phyloP scores from a whole-genome alignment of 2,113 vertebrate genomes.

The Oreochromis niloticus region DNA sequence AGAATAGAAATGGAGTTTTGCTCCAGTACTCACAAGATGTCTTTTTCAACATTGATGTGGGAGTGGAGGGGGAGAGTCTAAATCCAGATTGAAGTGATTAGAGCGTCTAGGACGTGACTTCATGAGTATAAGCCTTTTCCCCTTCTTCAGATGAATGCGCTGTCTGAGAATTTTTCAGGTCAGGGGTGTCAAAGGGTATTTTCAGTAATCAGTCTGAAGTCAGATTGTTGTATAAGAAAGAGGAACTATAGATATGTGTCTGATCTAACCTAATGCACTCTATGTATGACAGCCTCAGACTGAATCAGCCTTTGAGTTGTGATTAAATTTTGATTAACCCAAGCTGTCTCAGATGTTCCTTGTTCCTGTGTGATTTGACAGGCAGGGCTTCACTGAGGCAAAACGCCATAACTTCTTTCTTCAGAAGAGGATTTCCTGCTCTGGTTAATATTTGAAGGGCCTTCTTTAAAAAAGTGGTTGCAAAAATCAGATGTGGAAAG shows the following conservation, averaged over 20 bases:
- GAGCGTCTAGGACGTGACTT: not conserved
- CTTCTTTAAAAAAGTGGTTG: not conserved
- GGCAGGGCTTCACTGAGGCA: not conserved
- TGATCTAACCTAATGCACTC: not conserved
- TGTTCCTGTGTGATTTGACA: not conserved
- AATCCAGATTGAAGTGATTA: constrained; percentile 19
- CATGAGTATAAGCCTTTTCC: not conserved
- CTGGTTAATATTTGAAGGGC: not conserved
- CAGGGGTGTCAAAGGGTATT: not conserved
- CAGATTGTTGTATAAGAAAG: not conserved
- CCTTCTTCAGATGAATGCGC: not conserved
- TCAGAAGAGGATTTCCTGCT: not conserved
- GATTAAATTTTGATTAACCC: constrained; percentile 24
- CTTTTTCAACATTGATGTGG: constrained; percentile 2
- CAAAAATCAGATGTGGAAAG: not conserved
- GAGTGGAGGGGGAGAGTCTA: not conserved
- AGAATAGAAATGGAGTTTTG: constrained; percentile 39
- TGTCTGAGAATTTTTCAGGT: not conserved
- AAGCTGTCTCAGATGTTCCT: not conserved
- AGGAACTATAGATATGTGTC: not conserved
- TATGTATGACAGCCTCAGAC: not conserved
- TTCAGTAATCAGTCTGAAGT: not conserved
- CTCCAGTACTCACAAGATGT: constrained; percentile 30
- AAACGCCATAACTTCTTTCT: not conserved
- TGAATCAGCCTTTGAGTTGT: not conserved